A percentile compares a stretch with the other conserved stretches of the same genome.
Evolutionary conservation across 2,888 invertebrate species (phyloP).

Genomic region (Trichogramma dendrolimi): DNA sequence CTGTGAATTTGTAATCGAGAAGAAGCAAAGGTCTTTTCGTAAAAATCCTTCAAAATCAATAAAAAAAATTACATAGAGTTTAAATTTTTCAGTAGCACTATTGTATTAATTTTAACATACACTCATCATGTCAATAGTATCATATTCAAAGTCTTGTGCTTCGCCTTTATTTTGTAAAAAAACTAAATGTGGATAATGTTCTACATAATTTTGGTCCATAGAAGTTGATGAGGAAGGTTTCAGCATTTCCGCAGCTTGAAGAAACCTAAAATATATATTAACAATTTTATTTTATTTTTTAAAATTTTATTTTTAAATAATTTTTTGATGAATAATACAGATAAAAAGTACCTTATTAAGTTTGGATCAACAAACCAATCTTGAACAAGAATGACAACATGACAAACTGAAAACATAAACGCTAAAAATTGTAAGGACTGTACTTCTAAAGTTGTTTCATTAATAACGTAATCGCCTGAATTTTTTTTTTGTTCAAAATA

Average conservation of each 20-base stretch:
- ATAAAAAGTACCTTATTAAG: slow-evolving; percentile 61
- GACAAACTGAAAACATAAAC: slow-evolving; percentile 84
- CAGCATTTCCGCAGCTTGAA: slow-evolving; percentile 82
- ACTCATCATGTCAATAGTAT: slow-evolving; percentile 61
- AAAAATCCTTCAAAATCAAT: slow-evolving; percentile 46
- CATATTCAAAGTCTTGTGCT: slow-evolving; percentile 68
- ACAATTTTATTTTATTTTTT: slow-evolving; percentile 27
- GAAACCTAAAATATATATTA: slow-evolving; percentile 57
- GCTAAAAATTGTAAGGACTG: slow-evolving; percentile 76
- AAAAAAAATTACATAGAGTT: slow-evolving; percentile 25
- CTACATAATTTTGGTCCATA: slow-evolving; percentile 64
- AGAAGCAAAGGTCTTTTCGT: slow-evolving; percentile 59
- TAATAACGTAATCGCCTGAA: slow-evolving; percentile 60
- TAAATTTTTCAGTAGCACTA: slow-evolving; percentile 13
- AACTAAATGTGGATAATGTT: slow-evolving; percentile 78
- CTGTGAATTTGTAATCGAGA: slow-evolving; percentile 66
- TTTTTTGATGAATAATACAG: not conserved
- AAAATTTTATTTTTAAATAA: not conserved
- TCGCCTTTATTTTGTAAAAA: slow-evolving; percentile 79
- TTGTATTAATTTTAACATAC: slow-evolving; percentile 45
- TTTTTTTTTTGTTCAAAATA: slow-evolving; percentile 45
- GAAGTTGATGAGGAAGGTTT: slow-evolving; percentile 68
- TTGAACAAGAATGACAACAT: slow-evolving; percentile 81
- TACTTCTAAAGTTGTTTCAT: slow-evolving; percentile 63
- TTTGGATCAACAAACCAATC: slow-evolving; percentile 87